Percentiles rank a stretch among this genome's conserved stretches.
These are phyloP conservation scores for Cheilosia impressa DNA, from an alignment of 2,888 invertebrate genomes.

Conservation along the genomic window DNA sequence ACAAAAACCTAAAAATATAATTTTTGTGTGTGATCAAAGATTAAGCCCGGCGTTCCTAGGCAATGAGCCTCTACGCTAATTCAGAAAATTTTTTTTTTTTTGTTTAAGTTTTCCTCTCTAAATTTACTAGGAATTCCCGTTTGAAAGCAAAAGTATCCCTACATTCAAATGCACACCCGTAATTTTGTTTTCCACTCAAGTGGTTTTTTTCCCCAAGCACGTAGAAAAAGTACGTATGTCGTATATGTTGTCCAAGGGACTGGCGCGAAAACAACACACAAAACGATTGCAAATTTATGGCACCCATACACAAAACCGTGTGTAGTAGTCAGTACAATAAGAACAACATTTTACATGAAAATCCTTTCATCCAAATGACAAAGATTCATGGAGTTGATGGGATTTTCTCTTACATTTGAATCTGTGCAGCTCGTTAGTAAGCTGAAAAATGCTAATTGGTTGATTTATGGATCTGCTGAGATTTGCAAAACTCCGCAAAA, in stretches of 20 bases:
- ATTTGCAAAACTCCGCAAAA: conserved; percentile 42
- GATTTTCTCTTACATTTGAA: conserved; percentile 58
- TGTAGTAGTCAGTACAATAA: conserved; percentile 40
- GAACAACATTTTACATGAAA: conserved; percentile 67
- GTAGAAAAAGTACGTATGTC: background rate
- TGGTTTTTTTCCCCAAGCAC: conserved; percentile 7
- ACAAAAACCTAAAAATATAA: too few relatives aligned
- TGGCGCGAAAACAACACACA: conserved; percentile 11
- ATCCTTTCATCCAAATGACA: conserved; percentile 74
- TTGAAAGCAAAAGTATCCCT: too few relatives aligned
- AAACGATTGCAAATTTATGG: conserved; percentile 70
- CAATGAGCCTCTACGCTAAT: too few relatives aligned
- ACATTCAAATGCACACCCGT: too few relatives aligned
- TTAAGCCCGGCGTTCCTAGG: too few relatives aligned
- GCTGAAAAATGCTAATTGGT: conserved; percentile 67
- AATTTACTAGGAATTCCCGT: too few relatives aligned
- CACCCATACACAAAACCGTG: conserved; percentile 30
- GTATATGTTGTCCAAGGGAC: conserved; percentile 3
- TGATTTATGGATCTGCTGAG: conserved; percentile 71
- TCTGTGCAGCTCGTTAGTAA: conserved; percentile 61
- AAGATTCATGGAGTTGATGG: conserved; percentile 74
- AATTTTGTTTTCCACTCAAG: background rate
- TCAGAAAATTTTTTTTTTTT: too few relatives aligned
- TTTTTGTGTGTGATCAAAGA: too few relatives aligned
- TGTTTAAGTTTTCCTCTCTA: too few relatives aligned